Evolutionary conservation across 2,797 vertebrate species (phyloP), one percentile per base, ranked within the genome.

Genomic region (Takifugu rubripes): DNA sequence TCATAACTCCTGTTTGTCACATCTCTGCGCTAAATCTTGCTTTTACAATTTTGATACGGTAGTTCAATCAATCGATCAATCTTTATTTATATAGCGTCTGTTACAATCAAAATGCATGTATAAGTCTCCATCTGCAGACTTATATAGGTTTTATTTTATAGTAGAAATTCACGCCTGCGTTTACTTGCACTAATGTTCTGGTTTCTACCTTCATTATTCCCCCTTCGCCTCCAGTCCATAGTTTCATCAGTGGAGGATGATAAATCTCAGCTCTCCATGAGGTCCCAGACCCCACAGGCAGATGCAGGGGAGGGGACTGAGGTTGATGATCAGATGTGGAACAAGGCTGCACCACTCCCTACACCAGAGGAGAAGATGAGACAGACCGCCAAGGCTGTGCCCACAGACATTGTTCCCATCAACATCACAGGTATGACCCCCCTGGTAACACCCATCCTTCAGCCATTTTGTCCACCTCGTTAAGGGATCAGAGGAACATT

Each of bases 301-400:
- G 59, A 82, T 12, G 79, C 64, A 44, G 74, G 64, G 29, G 84
- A 88, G 61, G 71, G 21, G 33, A 69, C 57, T 0, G 84, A 88
- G 51, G 68, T 75, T 21, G 88, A 90, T 31, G 72, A 86, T 62
- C 78, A 84, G 79, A 63, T 79, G 84, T 91, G 56, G 90, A 90
- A 74, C 88, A 95, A 87, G 64, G 54, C 63, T 3, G 1, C 56
- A 0, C 61, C 72, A 46, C 89, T 90, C 48, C 90, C 89, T 64
- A 90, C 90, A 82, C 95, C 72, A 64, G 96, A 99, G 79, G 95
- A 99, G 90, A 96, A 93, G 86, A 99, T 98, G 94, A 91, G 97
- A 54, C 94, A 87, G 64, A 93, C 92, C 48, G 96, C 97, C 1
- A 89, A 94, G 74, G 90, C 95, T 0, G 92, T 99, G 78, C 93